These are phyloP conservation scores for Notothenia coriiceps DNA, from an alignment of 2,113 vertebrate genomes.

Conservation along the genomic window DNA sequence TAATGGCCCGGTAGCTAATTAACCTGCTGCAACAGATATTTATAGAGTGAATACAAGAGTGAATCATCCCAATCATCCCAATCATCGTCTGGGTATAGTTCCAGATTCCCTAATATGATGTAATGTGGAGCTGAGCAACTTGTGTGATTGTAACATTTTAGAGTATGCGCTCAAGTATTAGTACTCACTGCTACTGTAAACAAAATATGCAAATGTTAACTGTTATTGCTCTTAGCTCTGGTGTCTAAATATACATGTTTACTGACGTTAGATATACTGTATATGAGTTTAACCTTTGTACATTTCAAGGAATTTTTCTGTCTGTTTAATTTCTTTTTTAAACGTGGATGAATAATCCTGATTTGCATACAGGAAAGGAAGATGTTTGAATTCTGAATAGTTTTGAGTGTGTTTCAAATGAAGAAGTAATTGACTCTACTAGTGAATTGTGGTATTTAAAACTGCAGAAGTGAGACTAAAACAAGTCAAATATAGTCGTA, in stretches of 20 bases:
- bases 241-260: too few species aligned
- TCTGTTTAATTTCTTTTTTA: too few species aligned
- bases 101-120: neutral
- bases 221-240: too few species aligned
- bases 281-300: too few species aligned
- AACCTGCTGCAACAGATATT: neutral
- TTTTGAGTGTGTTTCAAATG: slow-evolving; percentile 3
- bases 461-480: neutral
- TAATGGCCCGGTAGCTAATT: neutral
- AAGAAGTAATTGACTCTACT: slow-evolving; percentile 1
- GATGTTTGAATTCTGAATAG: neutral
- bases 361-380: neutral
- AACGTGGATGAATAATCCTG: neutral
- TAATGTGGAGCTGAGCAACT: neutral
- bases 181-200: neutral
- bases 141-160: neutral
- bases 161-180: neutral
- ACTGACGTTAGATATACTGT: too few species aligned
- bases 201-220: too few species aligned
- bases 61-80: neutral
- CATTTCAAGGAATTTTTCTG: too few species aligned
- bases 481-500: neutral
- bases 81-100: neutral
- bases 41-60: neutral
- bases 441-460: neutral